Evolutionary conservation across 1,140 invertebrate genomes (phyloP).

Genomic region (Trachymyrmex septentrionalis): DNA sequence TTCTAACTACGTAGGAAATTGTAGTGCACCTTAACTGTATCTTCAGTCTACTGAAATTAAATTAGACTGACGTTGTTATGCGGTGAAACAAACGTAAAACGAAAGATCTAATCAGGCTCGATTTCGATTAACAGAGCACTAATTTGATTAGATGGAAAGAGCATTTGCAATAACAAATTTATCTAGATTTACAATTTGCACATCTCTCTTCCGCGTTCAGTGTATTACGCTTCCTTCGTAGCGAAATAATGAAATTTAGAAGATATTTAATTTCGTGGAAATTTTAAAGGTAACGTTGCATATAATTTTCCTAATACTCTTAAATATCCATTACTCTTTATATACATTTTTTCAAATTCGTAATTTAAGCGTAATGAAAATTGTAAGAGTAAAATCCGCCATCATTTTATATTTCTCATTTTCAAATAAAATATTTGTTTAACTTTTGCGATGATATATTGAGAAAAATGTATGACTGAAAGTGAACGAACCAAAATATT

Average conservation of each 20-base stretch:
- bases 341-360: background rate
- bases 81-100: constrained; percentile 12
- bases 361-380: background rate
- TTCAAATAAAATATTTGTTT: background rate
- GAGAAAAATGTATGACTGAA: too few species aligned
- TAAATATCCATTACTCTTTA: background rate
- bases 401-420: background rate
- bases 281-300: background rate
- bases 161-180: constrained; percentile 14
- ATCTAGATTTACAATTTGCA: constrained; percentile 20
- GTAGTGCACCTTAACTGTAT: background rate
- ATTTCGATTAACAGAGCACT: constrained; percentile 5
- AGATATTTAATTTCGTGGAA: background rate
- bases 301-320: background rate
- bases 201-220: background rate
- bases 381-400: background rate
- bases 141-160: background rate
- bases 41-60: background rate
- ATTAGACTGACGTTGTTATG: background rate
- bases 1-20: constrained; percentile 27
- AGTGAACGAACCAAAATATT: too few species aligned
- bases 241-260: constrained; percentile 2
- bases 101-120: constrained; percentile 10
- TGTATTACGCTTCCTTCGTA: background rate
- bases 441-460: background rate